These are phyloP conservation scores for Hippocampus guttulatus DNA, from an alignment of 2,113 vertebrate genomes.

Conservation along the genomic window DNA sequence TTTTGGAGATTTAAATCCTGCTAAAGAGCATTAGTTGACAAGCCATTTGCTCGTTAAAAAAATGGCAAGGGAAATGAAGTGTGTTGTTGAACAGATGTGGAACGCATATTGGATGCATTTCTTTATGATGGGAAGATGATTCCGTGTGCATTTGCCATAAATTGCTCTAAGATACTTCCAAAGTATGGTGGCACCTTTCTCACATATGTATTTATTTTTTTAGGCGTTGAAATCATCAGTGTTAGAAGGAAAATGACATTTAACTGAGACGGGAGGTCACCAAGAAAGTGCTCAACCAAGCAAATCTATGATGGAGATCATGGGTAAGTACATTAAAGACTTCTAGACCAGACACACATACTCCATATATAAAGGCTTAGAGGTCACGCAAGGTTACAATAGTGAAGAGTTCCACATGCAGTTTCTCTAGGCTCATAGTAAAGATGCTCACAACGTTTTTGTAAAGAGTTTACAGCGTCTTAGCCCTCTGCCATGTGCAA, in stretches of 20 bases:
- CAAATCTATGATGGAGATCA: constrained; percentile 53
- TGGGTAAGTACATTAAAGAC: constrained; percentile 46
- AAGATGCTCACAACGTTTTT: constrained; percentile 45
- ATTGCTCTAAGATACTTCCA: neutral
- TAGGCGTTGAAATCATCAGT: constrained; percentile 29
- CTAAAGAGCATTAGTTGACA: constrained; percentile 74
- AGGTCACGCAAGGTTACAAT: constrained; percentile 24
- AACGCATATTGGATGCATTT: constrained; percentile 3
- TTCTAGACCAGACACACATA: constrained; percentile 8
- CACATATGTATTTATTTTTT: neutral
- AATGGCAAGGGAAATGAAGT: constrained; percentile 28
- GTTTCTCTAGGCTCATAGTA: constrained; percentile 40
- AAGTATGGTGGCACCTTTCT: neutral
- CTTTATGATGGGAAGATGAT: neutral
- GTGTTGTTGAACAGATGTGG: constrained; percentile 23
- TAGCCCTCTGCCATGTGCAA: constrained; percentile 52
- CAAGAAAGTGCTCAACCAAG: constrained; percentile 1
- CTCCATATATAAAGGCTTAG: neutral
- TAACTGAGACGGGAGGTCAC: constrained; percentile 11
- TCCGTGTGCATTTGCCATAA: neutral
- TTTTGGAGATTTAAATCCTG: constrained; percentile 70
- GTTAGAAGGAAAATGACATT: constrained; percentile 27
- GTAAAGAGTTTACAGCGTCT: constrained; percentile 45
- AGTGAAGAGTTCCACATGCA: constrained; percentile 42
- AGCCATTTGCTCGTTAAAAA: constrained; percentile 46